Evolutionary conservation across 2,888 invertebrate species (phyloP).

Genomic region (Boloria selene): DNA sequence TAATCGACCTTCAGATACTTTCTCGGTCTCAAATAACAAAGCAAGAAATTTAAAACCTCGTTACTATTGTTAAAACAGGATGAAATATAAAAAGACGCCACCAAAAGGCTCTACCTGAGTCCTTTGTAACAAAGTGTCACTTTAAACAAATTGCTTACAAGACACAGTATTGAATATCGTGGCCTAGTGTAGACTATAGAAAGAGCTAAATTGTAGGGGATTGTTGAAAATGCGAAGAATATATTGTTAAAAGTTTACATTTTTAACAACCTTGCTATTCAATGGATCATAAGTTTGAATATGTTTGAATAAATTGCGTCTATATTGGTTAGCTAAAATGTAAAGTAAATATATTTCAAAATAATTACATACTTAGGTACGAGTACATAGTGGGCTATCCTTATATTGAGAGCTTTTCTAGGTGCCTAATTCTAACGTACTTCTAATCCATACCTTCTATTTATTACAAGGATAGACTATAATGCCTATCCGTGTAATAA

Average conservation of each 20-base stretch:
- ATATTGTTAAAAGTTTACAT: constrained; percentile 1
- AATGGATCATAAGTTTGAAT: constrained; percentile 5
- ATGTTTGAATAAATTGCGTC: not conserved
- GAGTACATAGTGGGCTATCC: too few species aligned
- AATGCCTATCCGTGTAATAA: too few species aligned
- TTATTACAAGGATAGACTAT: too few species aligned
- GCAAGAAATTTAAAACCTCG: constrained; percentile 21
- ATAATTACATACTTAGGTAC: too few species aligned
- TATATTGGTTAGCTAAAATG: too few species aligned
- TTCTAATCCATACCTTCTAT: too few species aligned
- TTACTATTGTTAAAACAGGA: constrained; percentile 20
- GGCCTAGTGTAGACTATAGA: constrained; percentile 6
- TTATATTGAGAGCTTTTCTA: too few species aligned
- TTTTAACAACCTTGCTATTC: constrained; percentile 4
- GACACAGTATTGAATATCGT: constrained; percentile 15
- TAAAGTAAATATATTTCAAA: too few species aligned
- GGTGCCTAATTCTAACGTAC: too few species aligned
- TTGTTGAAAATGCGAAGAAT: constrained; percentile 1
- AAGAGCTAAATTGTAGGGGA: constrained; percentile 17
- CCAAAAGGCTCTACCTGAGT: constrained; percentile 15
- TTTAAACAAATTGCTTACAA: constrained; percentile 15
- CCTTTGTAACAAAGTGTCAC: constrained; percentile 13
- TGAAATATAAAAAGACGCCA: constrained; percentile 16
- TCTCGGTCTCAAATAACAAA: constrained; percentile 9
- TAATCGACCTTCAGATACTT: constrained; percentile 18